These are phyloP conservation scores for Apodemia duryi DNA, from an alignment of 2,888 invertebrate species.

Conservation along the genomic window DNA sequence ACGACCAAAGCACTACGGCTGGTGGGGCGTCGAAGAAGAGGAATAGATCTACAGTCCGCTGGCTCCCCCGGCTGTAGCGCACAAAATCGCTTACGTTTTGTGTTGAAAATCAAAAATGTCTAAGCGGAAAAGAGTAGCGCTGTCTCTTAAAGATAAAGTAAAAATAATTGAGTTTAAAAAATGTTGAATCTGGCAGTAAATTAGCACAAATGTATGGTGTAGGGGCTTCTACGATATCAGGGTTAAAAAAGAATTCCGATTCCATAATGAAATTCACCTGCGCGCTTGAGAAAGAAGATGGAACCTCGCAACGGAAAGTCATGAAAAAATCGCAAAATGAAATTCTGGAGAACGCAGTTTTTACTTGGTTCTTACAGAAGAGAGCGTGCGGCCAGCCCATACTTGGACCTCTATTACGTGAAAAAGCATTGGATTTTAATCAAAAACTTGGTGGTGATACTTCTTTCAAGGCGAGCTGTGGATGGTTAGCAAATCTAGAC, in stretches of 20 bases:
- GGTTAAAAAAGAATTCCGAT: not conserved
- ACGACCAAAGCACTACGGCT: too few species aligned
- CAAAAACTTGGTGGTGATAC: conserved; percentile 14
- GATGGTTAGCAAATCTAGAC: conserved; percentile 18
- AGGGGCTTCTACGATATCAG: not conserved
- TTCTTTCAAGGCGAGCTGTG: conserved; percentile 12
- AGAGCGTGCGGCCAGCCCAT: conserved; percentile 25
- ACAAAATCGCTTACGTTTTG: not conserved
- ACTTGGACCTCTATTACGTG: conserved; percentile 35
- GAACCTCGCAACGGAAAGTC: not conserved
- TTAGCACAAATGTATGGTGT: not conserved
- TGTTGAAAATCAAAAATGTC: conserved; percentile 1
- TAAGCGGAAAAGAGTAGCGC: conserved; percentile 2
- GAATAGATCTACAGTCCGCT: too few species aligned
- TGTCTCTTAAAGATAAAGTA: conserved; percentile 2
- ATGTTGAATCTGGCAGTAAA: not conserved
- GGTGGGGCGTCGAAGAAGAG: too few species aligned
- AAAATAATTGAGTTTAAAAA: not conserved
- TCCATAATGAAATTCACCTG: not conserved
- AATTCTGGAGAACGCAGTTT: conserved; percentile 22
- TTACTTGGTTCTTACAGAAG: conserved; percentile 13
- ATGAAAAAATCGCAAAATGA: conserved; percentile 1
- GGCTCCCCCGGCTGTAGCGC: too few species aligned
- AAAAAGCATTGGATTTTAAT: conserved; percentile 28
- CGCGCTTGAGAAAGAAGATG: conserved; percentile 1